phyloP scores from a whole-genome alignment of 1,140 invertebrate species.

The Diorhabda elongata region DNA sequence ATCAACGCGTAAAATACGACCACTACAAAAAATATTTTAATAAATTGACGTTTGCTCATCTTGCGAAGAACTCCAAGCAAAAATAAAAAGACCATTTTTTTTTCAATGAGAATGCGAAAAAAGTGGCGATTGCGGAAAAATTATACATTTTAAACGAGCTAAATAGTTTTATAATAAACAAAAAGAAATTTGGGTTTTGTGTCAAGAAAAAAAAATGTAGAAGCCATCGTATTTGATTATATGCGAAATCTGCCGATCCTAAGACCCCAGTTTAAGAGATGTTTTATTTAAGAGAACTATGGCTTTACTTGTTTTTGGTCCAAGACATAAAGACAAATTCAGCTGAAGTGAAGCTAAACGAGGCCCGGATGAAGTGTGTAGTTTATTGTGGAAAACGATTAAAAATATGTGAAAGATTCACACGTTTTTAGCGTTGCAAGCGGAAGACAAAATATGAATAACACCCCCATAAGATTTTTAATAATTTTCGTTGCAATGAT shows the following conservation, averaged over 20 bases:
- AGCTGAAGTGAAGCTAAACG: conserved; percentile 4
- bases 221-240: conserved; percentile 13
- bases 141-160: neutral
- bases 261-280: conserved; percentile 9
- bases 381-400: neutral
- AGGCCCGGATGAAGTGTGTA: conserved; percentile 4
- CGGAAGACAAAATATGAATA: no score
- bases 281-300: conserved; percentile 13
- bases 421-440: no score
- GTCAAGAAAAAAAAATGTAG: conserved; percentile 11
- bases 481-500: neutral
- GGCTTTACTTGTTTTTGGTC: conserved; percentile 12
- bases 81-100: conserved; percentile 1
- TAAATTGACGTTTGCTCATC: conserved; percentile 5
- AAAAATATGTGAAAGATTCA: neutral
- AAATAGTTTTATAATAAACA: conserved; percentile 4
- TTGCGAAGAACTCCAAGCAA: neutral
- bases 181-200: neutral
- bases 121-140: conserved; percentile 5
- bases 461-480: no score
- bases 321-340: conserved; percentile 9
- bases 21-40: neutral
- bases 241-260: conserved; percentile 16
- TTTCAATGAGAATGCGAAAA: conserved; percentile 1
- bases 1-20: no score